These are phyloP conservation scores for Eupithecia exiguata DNA, from an alignment of 2,888 invertebrate species.

Conservation along the genomic window DNA sequence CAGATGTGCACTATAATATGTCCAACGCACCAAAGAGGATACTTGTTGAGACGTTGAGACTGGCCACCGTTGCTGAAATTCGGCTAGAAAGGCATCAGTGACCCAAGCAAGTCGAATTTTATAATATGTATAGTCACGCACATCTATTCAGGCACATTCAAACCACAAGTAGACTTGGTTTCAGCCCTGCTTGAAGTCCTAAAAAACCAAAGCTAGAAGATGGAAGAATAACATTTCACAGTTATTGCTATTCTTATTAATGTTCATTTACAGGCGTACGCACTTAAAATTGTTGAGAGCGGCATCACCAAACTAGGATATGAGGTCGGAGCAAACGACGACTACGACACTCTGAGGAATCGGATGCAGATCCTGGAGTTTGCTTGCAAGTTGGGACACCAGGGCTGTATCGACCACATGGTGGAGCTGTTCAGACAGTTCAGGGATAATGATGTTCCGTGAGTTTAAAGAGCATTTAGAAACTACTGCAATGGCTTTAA, in stretches of 20 bases:
- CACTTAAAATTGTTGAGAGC: conserved; percentile 54
- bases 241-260: background rate
- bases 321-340: conserved; percentile 58
- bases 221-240: background rate
- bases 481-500: background rate
- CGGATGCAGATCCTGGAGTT: conserved; percentile 84
- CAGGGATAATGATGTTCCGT: conserved; percentile 64
- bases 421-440: conserved; percentile 58
- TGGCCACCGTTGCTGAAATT: too few species aligned
- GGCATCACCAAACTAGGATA: conserved; percentile 79
- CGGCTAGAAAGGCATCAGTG: too few species aligned
- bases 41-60: too few species aligned
- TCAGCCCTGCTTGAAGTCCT: background rate
- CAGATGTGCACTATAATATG: too few species aligned
- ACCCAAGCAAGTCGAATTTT: too few species aligned
- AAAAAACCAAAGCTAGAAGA: background rate
- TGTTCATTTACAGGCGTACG: conserved; percentile 52
- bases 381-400: conserved; percentile 85
- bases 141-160: background rate
- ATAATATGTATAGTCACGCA: too few species aligned
- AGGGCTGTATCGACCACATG: conserved; percentile 77
- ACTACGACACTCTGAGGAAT: conserved; percentile 81
- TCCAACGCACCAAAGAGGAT: too few species aligned
- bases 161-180: background rate
- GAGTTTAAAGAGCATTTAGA: conserved; percentile 17